Evolutionary conservation across 64 coral and sea anemone genomes (phyloP).

Genomic region (Montipora sp.): DNA sequence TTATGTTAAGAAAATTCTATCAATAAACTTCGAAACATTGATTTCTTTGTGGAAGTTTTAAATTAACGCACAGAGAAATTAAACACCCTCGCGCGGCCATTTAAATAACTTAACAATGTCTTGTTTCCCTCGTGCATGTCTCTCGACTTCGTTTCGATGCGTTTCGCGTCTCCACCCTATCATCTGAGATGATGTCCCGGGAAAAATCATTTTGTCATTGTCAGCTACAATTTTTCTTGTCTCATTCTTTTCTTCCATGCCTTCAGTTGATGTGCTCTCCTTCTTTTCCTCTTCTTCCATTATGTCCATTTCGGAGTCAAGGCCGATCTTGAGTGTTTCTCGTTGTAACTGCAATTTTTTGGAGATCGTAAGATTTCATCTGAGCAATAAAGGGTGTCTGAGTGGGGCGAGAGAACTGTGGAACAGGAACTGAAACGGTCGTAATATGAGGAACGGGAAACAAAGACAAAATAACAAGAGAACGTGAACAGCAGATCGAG

Average conservation of each 20-base stretch:
- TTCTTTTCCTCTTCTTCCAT: neutral
- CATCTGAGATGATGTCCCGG: constrained; percentile 32
- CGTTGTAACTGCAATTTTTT: constrained; percentile 18
- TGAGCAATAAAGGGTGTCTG: too few relatives aligned
- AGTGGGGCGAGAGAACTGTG: too few relatives aligned
- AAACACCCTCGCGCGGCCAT: constrained; percentile 79
- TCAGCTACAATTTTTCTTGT: neutral
- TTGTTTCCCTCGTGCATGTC: constrained; percentile 29
- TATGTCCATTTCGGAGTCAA: neutral
- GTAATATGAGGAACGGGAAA: too few relatives aligned
- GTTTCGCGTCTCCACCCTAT: neutral
- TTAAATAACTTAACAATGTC: constrained; percentile 76
- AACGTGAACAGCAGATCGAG: too few relatives aligned
- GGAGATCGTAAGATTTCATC: too few relatives aligned
- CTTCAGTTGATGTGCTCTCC: neutral
- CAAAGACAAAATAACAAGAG: too few relatives aligned
- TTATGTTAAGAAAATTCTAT: too few relatives aligned
- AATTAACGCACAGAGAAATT: neutral
- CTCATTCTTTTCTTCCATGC: neutral
- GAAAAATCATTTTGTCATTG: neutral
- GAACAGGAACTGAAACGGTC: too few relatives aligned
- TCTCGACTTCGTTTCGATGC: constrained; percentile 36
- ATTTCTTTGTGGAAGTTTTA: too few relatives aligned
- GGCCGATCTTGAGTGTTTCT: constrained; percentile 40
- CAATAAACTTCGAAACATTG: too few relatives aligned